Evolutionary conservation across 2,888 invertebrate species (phyloP), one percentile per base, ranked within the genome.

Genomic region (Cylindroiulus punctatus): DNA sequence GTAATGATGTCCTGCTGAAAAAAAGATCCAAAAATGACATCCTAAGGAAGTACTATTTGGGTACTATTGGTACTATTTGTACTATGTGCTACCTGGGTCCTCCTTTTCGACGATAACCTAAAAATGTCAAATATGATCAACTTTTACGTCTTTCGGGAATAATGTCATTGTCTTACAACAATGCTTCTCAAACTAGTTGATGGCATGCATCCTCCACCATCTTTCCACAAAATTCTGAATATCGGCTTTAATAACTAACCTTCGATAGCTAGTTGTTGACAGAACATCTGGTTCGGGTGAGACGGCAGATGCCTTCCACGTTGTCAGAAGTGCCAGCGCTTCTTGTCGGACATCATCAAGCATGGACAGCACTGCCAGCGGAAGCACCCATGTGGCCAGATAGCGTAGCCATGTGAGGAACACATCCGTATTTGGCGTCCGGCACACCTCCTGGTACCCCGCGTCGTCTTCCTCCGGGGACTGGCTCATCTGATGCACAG

Each of bases 311-410:
- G 57, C 8, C n/a, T 22, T 65, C 82, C 82, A 82, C 10, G 40
- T 32, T 19, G 19, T 82, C 42, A 82, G 40, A 8, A 82, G n/a
- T 12, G 42, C 42, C 82, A 82, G 42, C 7, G 82, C 42, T 42
- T 82, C 82, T 22, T 82, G 82, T 7, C 82, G 1, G 40, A 82
- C 19, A 8, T 82, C 82, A n/a, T 82, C 82, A n/a, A 30, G 36
- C 42, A 82, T 12, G 19, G 42, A n/a, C 36, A 82, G 10, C 82
- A 42, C 22, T 7, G 82, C 82, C 36, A 82, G 30, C 42, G 82
- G 82, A 82, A 32, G 42, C 17, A 42, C 32, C 82, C 32, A 82
- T 2, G 82, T 82, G 4, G 42, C 82, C 4, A 82, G 42, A 32
- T 40, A 82, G 36, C 30, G 36, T 5, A 82, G 3, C 82, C 82